Base-by-base conservation (phyloP, 2,797 vertebrate genomes). In the Phataginus tetradactyla region DNA sequence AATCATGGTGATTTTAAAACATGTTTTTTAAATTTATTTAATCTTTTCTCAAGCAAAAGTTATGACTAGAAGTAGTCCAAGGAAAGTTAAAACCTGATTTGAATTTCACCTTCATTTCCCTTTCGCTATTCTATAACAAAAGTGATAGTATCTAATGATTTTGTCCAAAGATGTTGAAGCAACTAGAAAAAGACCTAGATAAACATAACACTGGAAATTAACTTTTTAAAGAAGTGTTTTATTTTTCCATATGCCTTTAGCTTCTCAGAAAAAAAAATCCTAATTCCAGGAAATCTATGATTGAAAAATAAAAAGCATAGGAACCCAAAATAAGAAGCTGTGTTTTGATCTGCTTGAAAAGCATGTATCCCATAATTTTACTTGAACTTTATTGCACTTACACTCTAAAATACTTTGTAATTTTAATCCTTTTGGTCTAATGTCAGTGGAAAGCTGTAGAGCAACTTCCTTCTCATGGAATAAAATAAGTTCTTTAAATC, bases 191-290 rank as follows among this genome's bases (percentile, higher is more conserved):
- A 71, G 7, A 63, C 13, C 53, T 69, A 91, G 51, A 74, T 66
- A 85, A 88, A 94, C 1, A 95, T 42, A 18, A 94, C 96, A 86
- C 11, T 27, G 4, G 23, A 80, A 23, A 85, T 68, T 75, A 87
- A 25, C 72, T 55, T 96, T 90, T 72, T 96, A 32, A 96, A 80
- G 17, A 90, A 83, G 18, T 59, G 64, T 59, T 93, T 93, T 84
- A 86, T 75, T 91, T 91, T 80, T 27, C 27, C 85, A 75, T n/a
- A 93, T 37, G 9, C 72, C 57, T 92, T 94, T 81, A 66, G 32
- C 2, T 74, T 90, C 74, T 34, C 14, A 51, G 37, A 8, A 69
- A 91, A 77, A 55, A 45, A 63, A 66, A 45, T 21, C 39, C 37
- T 71, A 90, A 91, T 39, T 96, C 57, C 10, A 90, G 39, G 25